These are phyloP conservation scores for Catocala nupta DNA, from an alignment of 2,888 invertebrate species.

Conservation along the genomic window DNA sequence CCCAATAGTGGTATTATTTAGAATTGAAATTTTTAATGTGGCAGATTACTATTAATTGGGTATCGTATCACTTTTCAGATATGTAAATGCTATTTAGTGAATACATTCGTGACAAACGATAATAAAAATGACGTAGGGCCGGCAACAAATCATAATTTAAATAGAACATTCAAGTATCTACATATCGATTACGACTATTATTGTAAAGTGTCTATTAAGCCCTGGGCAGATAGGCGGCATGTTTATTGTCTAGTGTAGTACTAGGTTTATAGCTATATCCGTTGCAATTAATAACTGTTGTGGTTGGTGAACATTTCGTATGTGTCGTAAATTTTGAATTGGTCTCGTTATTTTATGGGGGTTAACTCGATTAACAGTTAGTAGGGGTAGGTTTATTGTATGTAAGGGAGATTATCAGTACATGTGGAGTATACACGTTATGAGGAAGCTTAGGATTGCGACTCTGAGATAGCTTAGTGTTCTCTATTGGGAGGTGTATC, in stretches of 20 bases:
- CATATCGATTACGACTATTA: slow-evolving; percentile 69
- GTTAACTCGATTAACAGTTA: slow-evolving; percentile 76
- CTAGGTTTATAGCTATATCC: slow-evolving; percentile 69
- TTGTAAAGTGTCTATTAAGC: slow-evolving; percentile 64
- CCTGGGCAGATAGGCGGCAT: slow-evolving; percentile 68
- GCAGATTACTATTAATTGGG: background rate
- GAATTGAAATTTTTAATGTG: no score
- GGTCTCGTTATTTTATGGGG: slow-evolving; percentile 75
- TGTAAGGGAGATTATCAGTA: slow-evolving; percentile 58
- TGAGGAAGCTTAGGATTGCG: slow-evolving; percentile 17
- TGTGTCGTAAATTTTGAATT: slow-evolving; percentile 70
- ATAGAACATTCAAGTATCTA: slow-evolving; percentile 51
- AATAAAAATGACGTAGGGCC: slow-evolving; percentile 25
- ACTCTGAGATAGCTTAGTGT: slow-evolving; percentile 39
- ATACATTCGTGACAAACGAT: slow-evolving; percentile 26
- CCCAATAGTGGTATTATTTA: no score
- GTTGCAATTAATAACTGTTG: slow-evolving; percentile 72
- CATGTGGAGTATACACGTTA: slow-evolving; percentile 40
- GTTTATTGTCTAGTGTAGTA: slow-evolving; percentile 75
- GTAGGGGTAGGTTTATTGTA: slow-evolving; percentile 70
- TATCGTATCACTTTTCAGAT: background rate
- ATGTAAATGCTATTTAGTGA: slow-evolving; percentile 1
- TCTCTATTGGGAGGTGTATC: background rate
- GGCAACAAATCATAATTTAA: slow-evolving; percentile 46
- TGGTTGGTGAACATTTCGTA: slow-evolving; percentile 75